Evolutionary conservation across 1,140 invertebrate genomes (phyloP), one percentile per base, ranked within the genome.

Genomic region (Eriosoma lanigerum): DNA sequence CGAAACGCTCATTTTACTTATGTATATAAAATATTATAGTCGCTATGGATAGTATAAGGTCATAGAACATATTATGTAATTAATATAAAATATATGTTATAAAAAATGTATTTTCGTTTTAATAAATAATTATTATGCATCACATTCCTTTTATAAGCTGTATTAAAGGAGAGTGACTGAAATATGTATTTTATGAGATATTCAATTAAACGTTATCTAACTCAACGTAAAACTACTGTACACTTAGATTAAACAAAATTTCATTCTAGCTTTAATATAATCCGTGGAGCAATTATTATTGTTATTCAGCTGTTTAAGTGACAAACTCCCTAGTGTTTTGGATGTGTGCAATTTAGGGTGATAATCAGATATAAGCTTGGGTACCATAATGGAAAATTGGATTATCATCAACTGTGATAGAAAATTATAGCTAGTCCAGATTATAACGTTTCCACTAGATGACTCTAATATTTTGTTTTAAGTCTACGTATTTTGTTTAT

Each of bases 321-420:
- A 21, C 13, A 48, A 12, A 44, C 32, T 44, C 73, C 73, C 73
- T 44, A 68, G 46, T 60, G 19, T 48, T 12, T 32, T 58, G 15
- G 56, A 60, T 58, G 54, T 78, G 75, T 78, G 54, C 50, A 46
- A 24, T 78, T 44, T 62, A 78, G 75, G 75, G 52, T 78, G 75
- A 44, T 60, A 48, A 60, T 78, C 75, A 52, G 46, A 70, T 50
- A 26, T 52, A 72, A 52, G 48, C 56, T 58, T 29, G 50, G 29
- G 29, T 17, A 26, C 15, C 62, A 24, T 60, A 46, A 78, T 60
- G 56, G 56, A 60, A 78, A 78, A 78, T 78, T 78, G 75, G 75
- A 78, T 78, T 78, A 78, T 26, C 75, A 21, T 32, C 15, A 32
- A 46, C 24, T 19, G 15, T 21, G 54, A 60, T 26, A 13, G 44